These are phyloP conservation scores for Helleia helle DNA, from an alignment of 2,888 invertebrate species.

Conservation along the genomic window DNA sequence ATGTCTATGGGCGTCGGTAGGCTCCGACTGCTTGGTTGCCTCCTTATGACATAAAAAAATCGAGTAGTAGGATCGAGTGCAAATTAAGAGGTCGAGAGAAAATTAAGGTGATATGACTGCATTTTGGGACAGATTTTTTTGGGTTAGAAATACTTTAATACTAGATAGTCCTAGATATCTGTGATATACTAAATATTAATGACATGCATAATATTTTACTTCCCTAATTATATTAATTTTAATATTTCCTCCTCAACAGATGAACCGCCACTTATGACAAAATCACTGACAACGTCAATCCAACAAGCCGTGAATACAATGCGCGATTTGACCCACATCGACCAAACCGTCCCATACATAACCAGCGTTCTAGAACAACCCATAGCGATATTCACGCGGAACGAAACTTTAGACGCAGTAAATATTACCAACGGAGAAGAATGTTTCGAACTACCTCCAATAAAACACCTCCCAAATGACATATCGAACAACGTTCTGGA, in stretches of 20 bases:
- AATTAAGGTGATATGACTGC: no score
- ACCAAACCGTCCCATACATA: slow-evolving; percentile 55
- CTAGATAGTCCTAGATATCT: no score
- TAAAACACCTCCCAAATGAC: slow-evolving; percentile 63
- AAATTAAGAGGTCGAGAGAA: no score
- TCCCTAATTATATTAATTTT: no score
- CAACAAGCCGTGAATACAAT: slow-evolving; percentile 63
- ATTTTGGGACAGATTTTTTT: no score
- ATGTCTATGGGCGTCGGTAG: no score
- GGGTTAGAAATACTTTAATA: no score
- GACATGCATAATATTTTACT: no score
- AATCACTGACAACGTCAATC: slow-evolving; percentile 54
- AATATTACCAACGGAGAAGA: slow-evolving; percentile 78
- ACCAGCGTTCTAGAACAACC: slow-evolving; percentile 56
- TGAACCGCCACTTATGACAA: slow-evolving; percentile 54
- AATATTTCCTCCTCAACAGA: slow-evolving; percentile 39
- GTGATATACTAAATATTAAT: no score
- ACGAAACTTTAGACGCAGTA: slow-evolving; percentile 42
- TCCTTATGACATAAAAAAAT: no score
- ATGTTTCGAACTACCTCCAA: slow-evolving; percentile 80
- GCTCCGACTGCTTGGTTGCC: no score
- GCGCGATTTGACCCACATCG: slow-evolving; percentile 47
- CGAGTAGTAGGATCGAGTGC: no score
- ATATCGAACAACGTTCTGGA: slow-evolving; percentile 54
- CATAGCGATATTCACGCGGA: slow-evolving; percentile 44